A percentile compares a stretch with the other conserved stretches of the same genome.
phyloP scores from a whole-genome alignment of 2,888 invertebrate species.

The Calephelis perditalis region DNA sequence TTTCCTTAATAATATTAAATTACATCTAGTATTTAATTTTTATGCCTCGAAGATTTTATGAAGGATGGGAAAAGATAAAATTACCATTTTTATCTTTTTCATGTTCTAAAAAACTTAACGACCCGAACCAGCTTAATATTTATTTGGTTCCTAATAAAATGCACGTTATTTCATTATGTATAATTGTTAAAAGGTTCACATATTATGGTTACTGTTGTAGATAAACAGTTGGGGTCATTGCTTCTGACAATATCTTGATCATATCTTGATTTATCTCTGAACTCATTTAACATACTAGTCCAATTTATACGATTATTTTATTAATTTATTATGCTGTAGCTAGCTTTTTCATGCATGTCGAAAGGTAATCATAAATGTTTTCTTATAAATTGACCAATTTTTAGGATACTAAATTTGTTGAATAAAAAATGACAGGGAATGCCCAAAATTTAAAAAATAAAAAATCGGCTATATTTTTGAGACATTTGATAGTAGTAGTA shows the following conservation, averaged over 20 bases:
- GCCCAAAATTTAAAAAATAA: no score
- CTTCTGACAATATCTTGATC: conserved; percentile 33
- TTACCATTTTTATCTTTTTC: conserved; percentile 10
- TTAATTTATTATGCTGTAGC: background rate
- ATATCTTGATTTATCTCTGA: conserved; percentile 33
- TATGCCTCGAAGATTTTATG: conserved; percentile 12
- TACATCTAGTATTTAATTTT: background rate
- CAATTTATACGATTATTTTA: conserved; percentile 2
- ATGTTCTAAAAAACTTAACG: conserved; percentile 10
- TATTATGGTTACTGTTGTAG: conserved; percentile 30
- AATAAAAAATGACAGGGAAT: no score
- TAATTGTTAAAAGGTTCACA: conserved; percentile 35
- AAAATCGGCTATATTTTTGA: no score
- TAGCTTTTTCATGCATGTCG: background rate
- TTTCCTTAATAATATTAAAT: no score
- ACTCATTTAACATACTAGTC: conserved; percentile 25
- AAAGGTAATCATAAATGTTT: no score
- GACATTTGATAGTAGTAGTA: no score
- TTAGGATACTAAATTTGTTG: no score
- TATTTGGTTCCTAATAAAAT: conserved; percentile 11
- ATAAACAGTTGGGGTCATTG: conserved; percentile 27
- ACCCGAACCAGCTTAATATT: conserved; percentile 9
- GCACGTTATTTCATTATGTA: conserved; percentile 24
- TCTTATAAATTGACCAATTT: no score
- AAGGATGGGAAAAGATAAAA: conserved; percentile 4